phyloP scores from a whole-genome alignment of 1,140 invertebrate species.

The Drosophila leontia region DNA sequence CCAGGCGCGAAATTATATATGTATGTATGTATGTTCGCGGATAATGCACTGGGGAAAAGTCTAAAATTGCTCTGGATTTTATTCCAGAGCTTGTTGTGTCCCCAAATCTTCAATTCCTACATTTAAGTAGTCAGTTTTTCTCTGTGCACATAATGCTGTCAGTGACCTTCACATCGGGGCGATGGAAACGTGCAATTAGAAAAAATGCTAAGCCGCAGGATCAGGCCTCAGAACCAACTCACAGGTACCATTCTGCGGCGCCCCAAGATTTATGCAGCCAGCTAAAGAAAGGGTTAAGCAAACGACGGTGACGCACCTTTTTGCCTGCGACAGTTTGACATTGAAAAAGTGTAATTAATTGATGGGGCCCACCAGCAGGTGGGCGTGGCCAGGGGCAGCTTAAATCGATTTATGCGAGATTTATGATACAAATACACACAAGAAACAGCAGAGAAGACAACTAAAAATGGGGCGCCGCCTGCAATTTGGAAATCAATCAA shows the following conservation, averaged over 20 bases:
- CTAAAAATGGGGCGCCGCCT: slow-evolving; percentile 50
- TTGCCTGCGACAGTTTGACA: slow-evolving; percentile 66
- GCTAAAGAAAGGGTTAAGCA: slow-evolving; percentile 18
- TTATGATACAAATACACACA: slow-evolving; percentile 46
- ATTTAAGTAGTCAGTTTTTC: not conserved
- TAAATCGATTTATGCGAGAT: slow-evolving; percentile 55
- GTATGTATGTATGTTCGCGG: slow-evolving; percentile 23
- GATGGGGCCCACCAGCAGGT: slow-evolving; percentile 54
- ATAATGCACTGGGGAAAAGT: slow-evolving; percentile 14
- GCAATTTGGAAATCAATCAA: slow-evolving; percentile 63
- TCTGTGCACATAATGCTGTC: slow-evolving; percentile 51
- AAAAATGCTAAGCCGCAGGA: slow-evolving; percentile 64
- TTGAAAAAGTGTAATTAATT: slow-evolving; percentile 82
- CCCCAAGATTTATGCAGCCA: slow-evolving; percentile 57
- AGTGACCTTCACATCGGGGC: slow-evolving; percentile 70
- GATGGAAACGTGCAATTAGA: slow-evolving; percentile 69
- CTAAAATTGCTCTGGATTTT: not conserved
- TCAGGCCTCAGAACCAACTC: slow-evolving; percentile 33
- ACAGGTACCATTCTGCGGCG: slow-evolving; percentile 45
- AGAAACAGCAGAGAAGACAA: slow-evolving; percentile 5
- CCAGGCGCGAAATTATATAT: slow-evolving; percentile 39
- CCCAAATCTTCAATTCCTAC: not conserved
- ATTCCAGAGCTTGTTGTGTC: not conserved
- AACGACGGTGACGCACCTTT: slow-evolving; percentile 22
- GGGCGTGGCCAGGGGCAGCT: slow-evolving; percentile 50